phyloP scores from a whole-genome alignment of 2,113 vertebrate species.

The Psittacus erithacus region DNA sequence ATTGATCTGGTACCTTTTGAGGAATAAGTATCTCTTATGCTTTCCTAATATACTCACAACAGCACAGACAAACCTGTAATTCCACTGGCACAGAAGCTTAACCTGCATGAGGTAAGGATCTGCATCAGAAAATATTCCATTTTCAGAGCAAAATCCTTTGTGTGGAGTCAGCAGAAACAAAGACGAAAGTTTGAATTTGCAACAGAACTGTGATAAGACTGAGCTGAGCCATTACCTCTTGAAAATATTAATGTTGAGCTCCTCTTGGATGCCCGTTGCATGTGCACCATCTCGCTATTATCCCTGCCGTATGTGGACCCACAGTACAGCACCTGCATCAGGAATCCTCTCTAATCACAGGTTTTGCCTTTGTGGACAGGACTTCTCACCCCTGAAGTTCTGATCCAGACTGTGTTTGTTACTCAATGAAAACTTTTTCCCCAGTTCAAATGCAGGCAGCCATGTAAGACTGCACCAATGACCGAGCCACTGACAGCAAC shows the following conservation, averaged over 20 bases:
- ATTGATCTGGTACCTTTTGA: background rate
- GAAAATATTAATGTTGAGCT: slow-evolving; percentile 13
- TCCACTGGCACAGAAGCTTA: background rate
- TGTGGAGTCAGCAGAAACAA: slow-evolving; percentile 11
- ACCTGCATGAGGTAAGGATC: background rate
- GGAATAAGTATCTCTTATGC: background rate
- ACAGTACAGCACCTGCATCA: background rate
- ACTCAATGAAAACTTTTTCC: background rate
- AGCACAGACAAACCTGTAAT: background rate
- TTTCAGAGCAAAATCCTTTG: background rate
- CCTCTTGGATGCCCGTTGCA: background rate
- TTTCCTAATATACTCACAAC: background rate
- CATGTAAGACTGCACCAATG: background rate
- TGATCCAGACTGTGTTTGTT: background rate
- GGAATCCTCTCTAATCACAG: background rate
- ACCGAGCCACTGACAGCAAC: background rate
- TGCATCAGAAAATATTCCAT: slow-evolving; percentile 8
- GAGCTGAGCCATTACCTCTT: slow-evolving; percentile 6
- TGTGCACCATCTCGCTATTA: background rate
- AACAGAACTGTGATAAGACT: slow-evolving; percentile 2
- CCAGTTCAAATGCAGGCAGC: background rate
- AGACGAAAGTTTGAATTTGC: background rate
- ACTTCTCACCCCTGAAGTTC: background rate
- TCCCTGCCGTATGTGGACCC: accelerated
- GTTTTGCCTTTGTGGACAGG: background rate